Conservation (phyloP, 2,113 vertebrate species). For the Chionis minor region DNA sequence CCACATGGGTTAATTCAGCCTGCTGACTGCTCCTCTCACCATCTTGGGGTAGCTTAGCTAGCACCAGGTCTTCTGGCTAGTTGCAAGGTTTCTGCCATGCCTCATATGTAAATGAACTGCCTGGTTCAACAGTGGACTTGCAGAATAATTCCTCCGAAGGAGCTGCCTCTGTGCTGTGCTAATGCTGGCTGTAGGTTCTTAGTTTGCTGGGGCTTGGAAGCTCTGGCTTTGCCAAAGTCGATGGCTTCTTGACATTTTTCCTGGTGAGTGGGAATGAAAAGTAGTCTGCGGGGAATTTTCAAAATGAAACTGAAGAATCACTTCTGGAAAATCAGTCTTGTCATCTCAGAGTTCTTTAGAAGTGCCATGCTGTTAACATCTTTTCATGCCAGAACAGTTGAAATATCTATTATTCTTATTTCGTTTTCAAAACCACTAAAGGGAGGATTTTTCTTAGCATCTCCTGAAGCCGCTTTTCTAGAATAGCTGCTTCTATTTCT, state of each 20-base stretch:
- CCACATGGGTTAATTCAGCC: neutral
- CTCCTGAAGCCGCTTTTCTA: neutral
- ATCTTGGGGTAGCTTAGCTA: neutral
- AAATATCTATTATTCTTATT: constrained; percentile 41
- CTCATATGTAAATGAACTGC: neutral
- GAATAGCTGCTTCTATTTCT: neutral
- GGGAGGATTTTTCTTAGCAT: neutral
- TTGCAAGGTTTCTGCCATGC: neutral
- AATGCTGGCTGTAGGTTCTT: neutral
- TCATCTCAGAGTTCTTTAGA: constrained; percentile 21
- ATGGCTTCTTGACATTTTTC: neutral
- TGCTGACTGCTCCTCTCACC: neutral
- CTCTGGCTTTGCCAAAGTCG: neutral
- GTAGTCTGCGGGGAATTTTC: neutral
- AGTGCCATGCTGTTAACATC: constrained; percentile 11
- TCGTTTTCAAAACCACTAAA: constrained; percentile 35
- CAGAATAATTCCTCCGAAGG: neutral
- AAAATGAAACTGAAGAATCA: constrained; percentile 38
- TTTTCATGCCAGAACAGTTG: constrained; percentile 33
- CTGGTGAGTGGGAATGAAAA: neutral
- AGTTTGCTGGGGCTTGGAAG: neutral
- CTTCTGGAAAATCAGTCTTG: constrained; percentile 31
- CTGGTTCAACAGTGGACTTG: neutral
- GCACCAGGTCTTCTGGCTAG: neutral
- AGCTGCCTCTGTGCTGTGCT: neutral